These are phyloP conservation scores for Caenorhabditis drosophilae DNA, from an alignment of 2,888 invertebrate species.

Conservation along the genomic window DNA sequence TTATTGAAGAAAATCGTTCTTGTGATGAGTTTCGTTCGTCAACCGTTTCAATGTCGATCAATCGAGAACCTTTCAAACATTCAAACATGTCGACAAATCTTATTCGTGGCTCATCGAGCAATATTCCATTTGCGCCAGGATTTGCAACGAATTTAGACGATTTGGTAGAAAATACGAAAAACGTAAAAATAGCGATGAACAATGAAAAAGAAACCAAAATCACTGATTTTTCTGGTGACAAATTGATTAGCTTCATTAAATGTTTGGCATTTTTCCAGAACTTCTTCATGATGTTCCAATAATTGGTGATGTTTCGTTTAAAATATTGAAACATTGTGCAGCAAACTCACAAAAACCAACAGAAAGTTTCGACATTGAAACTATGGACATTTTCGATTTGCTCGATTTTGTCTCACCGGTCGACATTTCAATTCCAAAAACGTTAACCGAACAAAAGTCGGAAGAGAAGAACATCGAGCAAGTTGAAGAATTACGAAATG, in stretches of 20 bases:
- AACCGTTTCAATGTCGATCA: slow-evolving; percentile 43
- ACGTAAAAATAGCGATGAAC: background rate
- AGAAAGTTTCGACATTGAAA: slow-evolving; percentile 3
- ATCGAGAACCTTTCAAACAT: slow-evolving; percentile 28
- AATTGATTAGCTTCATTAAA: no score
- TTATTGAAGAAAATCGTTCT: slow-evolving; percentile 3
- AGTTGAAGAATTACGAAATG: background rate
- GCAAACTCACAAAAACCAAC: background rate
- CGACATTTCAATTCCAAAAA: background rate
- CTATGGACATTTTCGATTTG: slow-evolving; percentile 35
- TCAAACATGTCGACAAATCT: background rate
- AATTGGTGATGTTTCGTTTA: slow-evolving; percentile 15
- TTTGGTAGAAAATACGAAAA: slow-evolving; percentile 9
- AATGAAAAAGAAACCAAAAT: no score
- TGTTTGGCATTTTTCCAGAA: no score
- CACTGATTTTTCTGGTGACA: no score
- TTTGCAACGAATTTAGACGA: slow-evolving; percentile 16
- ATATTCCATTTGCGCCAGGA: slow-evolving; percentile 54
- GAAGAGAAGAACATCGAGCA: background rate
- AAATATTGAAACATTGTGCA: background rate
- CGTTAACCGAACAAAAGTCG: no score
- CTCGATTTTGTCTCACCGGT: slow-evolving; percentile 26
- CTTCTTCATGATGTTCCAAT: slow-evolving; percentile 38
- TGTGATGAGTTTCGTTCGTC: slow-evolving; percentile 18
- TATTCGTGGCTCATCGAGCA: slow-evolving; percentile 54